Percentiles rank a stretch among this genome's conserved stretches.
These are phyloP conservation scores for Gobius niger DNA, from an alignment of 2,113 vertebrate species.

Conservation along the genomic window DNA sequence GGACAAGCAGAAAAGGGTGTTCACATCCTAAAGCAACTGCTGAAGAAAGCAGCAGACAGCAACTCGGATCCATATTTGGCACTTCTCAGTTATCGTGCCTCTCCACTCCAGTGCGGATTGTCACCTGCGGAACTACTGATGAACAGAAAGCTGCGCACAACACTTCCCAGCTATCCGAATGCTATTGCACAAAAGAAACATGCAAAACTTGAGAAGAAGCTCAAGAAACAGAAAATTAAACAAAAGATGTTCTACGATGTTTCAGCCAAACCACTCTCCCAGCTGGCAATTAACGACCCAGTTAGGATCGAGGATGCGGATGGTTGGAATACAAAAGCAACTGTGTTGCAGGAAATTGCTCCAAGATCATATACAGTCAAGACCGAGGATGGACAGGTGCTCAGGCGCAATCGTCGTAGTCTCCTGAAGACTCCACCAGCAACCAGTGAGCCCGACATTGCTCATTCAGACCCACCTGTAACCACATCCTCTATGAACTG, in stretches of 20 bases:
- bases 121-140: background rate
- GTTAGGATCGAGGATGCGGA: background rate
- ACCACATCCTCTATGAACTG: no score
- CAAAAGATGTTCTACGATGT: no score
- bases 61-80: background rate
- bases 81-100: background rate
- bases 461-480: no score
- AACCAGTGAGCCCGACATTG: no score
- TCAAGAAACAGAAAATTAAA: background rate
- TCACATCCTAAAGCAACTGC: no score
- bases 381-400: background rate
- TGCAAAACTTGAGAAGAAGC: background rate
- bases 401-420: no score
- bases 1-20: background rate
- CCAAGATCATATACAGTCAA: background rate
- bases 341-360: background rate
- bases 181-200: background rate
- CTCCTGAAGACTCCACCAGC: no score
- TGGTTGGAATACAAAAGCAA: background rate
- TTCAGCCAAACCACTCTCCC: background rate
- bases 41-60: background rate
- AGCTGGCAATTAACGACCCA: background rate
- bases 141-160: background rate
- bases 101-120: background rate
- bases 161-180: background rate